Percentiles rank a stretch among this genome's conserved stretches.
phyloP scores from a whole-genome alignment of 2,888 invertebrate species.

The Diadegma fenestrale region DNA sequence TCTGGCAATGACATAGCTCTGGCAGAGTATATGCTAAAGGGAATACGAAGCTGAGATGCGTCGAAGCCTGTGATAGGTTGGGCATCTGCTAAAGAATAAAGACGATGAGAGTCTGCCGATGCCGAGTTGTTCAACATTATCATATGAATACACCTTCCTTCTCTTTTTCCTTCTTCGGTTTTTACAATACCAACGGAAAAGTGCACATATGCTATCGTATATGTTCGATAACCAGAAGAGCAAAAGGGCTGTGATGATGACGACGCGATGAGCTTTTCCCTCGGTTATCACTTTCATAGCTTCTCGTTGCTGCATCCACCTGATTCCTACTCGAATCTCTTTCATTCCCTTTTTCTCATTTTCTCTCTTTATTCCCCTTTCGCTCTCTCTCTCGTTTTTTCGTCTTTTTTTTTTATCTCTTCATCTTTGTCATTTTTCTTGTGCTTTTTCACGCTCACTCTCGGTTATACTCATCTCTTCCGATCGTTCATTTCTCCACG shows the following conservation, averaged over 20 bases:
- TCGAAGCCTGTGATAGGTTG: slow-evolving; percentile 8
- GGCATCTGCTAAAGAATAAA: slow-evolving; percentile 17
- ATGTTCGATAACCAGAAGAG: slow-evolving; percentile 50
- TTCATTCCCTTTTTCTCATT: background rate
- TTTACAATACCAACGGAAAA: slow-evolving; percentile 31
- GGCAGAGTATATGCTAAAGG: background rate
- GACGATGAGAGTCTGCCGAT: slow-evolving; percentile 44
- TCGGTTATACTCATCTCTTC: slow-evolving; percentile 61
- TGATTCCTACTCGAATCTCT: slow-evolving; percentile 17
- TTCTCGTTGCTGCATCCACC: slow-evolving; percentile 32
- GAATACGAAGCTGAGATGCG: slow-evolving; percentile 2
- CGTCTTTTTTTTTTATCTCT: background rate
- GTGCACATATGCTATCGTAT: slow-evolving; percentile 33
- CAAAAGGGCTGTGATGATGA: slow-evolving; percentile 14
- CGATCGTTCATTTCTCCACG: slow-evolving; percentile 61
- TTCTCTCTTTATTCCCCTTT: too few relatives aligned
- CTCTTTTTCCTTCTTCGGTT: slow-evolving; percentile 9
- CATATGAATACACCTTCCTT: slow-evolving; percentile 54
- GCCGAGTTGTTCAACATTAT: slow-evolving; percentile 56
- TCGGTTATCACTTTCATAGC: slow-evolving; percentile 61
- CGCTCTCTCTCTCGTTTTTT: background rate
- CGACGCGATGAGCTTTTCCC: slow-evolving; percentile 44
- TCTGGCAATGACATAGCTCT: background rate
- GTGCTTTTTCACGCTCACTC: slow-evolving; percentile 41
- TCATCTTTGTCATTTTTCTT: slow-evolving; percentile 35